Conservation (phyloP, 2,113 vertebrate species). For the Bettongia penicillata region DNA sequence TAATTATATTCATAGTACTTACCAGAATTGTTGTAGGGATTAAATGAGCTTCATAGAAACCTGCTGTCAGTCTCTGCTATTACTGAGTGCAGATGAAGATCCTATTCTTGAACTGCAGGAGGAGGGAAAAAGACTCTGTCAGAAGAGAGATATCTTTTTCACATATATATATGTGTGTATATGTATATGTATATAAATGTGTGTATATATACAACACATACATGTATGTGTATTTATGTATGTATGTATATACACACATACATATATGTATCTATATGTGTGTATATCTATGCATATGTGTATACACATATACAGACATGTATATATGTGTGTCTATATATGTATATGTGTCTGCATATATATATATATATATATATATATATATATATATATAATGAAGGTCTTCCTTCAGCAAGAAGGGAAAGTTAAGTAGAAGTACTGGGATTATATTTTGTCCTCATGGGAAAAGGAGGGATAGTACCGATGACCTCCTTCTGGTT, state of each 20-base stretch:
- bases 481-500: not conserved
- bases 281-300: too few species aligned
- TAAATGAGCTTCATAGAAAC: not conserved
- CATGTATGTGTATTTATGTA: not conserved
- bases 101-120: not conserved
- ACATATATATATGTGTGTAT: not conserved
- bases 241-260: not conserved
- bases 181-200: not conserved
- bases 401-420: not conserved
- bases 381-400: not conserved
- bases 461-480: not conserved
- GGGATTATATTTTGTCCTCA: not conserved
- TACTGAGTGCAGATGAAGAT: not conserved
- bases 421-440: not conserved
- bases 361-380: too few species aligned
- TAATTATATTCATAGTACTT: not conserved
- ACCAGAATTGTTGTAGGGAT: not conserved
- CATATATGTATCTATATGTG: too few species aligned
- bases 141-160: not conserved
- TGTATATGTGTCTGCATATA: too few species aligned
- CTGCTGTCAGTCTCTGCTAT: not conserved
- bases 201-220: not conserved
- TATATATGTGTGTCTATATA: too few species aligned
- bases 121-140: not conserved
- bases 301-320: too few species aligned